Evolutionary conservation across 2,113 vertebrate species (phyloP).

Genomic region (Synchiropus splendidus): DNA sequence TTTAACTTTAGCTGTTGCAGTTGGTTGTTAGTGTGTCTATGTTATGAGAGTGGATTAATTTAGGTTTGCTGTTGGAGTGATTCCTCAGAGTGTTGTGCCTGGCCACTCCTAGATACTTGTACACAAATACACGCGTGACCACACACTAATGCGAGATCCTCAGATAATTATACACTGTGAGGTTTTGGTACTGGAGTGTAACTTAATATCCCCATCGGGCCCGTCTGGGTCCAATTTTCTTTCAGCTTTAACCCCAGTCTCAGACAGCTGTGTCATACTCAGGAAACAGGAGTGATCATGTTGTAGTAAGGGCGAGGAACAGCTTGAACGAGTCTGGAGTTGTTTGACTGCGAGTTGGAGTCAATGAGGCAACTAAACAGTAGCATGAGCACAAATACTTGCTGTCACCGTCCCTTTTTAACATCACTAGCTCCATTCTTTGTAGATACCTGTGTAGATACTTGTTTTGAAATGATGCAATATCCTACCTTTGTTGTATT

Average conservation of each 20-base stretch:
- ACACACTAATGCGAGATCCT: background rate
- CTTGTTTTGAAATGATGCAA: too few species aligned
- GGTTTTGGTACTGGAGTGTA: constrained; percentile 7
- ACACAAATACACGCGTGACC: constrained; percentile 4
- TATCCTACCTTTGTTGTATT: too few species aligned
- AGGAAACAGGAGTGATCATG: constrained; percentile 28
- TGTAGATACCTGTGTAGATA: too few species aligned
- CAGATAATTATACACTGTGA: constrained; percentile 4
- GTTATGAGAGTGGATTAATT: too few species aligned
- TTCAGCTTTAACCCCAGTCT: constrained; percentile 13
- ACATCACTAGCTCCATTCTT: too few species aligned
- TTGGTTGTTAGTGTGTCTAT: constrained; percentile 22
- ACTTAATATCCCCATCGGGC: constrained; percentile 8
- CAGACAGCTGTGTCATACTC: constrained; percentile 15
- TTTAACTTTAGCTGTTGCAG: constrained; percentile 37
- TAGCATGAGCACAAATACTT: constrained; percentile 19
- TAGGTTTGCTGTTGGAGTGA: constrained; percentile 1
- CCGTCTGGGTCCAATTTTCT: constrained; percentile 11
- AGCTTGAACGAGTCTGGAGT: constrained; percentile 28
- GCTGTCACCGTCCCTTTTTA: background rate
- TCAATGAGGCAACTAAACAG: constrained; percentile 25
- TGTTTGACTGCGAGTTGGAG: constrained; percentile 18
- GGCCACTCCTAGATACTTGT: constrained; percentile 8
- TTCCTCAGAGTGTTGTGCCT: background rate
- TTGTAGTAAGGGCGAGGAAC: constrained; percentile 31